Base-by-base conservation (phyloP, 2,113 vertebrate genomes). In the Anolis sagrei region DNA sequence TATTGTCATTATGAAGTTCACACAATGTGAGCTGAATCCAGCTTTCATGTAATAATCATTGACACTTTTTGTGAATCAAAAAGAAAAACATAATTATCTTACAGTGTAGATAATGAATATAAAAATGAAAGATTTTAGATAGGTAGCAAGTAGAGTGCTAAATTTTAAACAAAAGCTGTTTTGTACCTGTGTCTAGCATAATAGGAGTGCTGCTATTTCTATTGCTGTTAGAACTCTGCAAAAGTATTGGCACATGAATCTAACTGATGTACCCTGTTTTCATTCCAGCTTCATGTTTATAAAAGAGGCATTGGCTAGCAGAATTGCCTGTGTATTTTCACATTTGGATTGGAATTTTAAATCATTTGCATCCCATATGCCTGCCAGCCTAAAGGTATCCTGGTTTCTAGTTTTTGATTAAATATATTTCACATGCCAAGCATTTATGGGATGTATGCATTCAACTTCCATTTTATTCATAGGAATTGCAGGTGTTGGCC, bases 61-160 rank as follows among this genome's bases (percentile, higher is more conserved):
- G 83, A 8, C 58, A 39, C 19, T 29, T 66, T 86, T 44, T 76
- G 8, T 90, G 86, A 93, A 89, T 81, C 23, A 87, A 86, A 85
- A 69, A 90, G 79, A 89, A 86, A 89, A 89, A 84, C 58, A 76
- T 86, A 79, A 61, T 83, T 89, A 91, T 73, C 64, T 86, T 83
- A 75, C 6, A 58, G 32, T 80, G 89, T 49, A 84, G 68, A 84
- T 88, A 93, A 92, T 80, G 64, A 89, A 81, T 76, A 90, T 79
- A 84, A 88, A 90, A 92, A 92, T 85, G 90, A 88, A 92, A 92
- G 72, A 77, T 90, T 89, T 91, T 34, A 86, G 51, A 78, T 70
- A 81, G 76, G 90, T 87, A 69, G 27, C 74, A 89, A 90, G 80
- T 88, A 92, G 75, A 91, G 90, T 90, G 73, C 51, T 78, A 80